Evolutionary conservation across 35 echinoderm and acorn worm genomes (phyloP), one percentile per base, ranked within the genome.

Genomic region (Ophiothrix spiculata): DNA sequence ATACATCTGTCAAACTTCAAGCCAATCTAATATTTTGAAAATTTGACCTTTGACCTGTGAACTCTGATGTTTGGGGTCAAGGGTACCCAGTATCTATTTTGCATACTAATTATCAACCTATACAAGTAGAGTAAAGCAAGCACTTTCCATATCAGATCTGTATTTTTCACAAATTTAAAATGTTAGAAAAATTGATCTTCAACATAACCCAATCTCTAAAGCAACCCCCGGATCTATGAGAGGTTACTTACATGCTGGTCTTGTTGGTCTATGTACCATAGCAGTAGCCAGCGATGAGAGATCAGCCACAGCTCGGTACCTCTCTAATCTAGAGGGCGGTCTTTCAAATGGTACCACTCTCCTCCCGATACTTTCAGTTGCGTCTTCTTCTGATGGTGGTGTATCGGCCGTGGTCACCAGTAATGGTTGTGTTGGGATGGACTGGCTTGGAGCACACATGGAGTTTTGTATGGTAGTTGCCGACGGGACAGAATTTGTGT

Each of bases 271-370:
- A 32, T 84, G 40, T 16, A 88, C 92, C 92, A 94, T 94, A 63
- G 92, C 84, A 75, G 84, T 94, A 76, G 92, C 92, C 38, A 94
- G 80, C 0, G 87, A 90, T 10, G 92, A 94, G 25, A 94, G 64
- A 64, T 94, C 92, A 0, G 88, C 84, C 25, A 94, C 92, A 23
- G 92, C 92, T 33, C 84, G 36, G 54, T 81, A 90, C 37, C 92
- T 86, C 75, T 89, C 88, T 4, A 89, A 80, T 10, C 88, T 77
- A 40, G 92, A 90, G 1, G 88, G 88, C 21, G 88, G 88, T 2
- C 88, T 81, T 23, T 90, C 88, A 35, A 42, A 32, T 33, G 81
- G 37, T 16, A 56, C 49, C 31, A 60, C 63, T 13, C 42, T 32
- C 23, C 81, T 63, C 15, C 32, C 31, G 3, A 37, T 37, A 8